These are phyloP conservation scores for Erythrolamprus reginae DNA, from an alignment of 2,113 vertebrate genomes.

Conservation along the genomic window DNA sequence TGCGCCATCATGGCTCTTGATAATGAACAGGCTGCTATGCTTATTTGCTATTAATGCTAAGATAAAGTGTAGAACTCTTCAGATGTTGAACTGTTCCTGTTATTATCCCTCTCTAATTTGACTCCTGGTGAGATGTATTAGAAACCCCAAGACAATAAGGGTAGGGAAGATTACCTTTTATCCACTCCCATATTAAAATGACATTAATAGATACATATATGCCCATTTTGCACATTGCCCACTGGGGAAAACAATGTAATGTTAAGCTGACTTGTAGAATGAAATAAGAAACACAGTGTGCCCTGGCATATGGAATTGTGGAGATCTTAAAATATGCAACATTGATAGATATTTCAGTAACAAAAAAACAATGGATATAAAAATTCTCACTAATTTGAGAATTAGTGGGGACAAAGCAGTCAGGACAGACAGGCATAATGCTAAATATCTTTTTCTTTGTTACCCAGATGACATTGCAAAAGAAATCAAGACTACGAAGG, in stretches of 20 bases:
- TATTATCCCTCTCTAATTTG: not conserved
- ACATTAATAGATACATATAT: not conserved
- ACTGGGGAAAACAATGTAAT: not conserved
- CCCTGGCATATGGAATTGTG: not conserved
- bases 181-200: not conserved
- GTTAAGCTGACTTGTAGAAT: not conserved
- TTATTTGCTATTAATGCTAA: not conserved
- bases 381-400: not conserved
- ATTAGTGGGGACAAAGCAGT: not conserved
- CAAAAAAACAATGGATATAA: not conserved
- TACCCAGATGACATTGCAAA: not conserved
- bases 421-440: not conserved
- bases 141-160: not conserved
- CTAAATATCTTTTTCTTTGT: not conserved
- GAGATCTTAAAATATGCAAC: not conserved
- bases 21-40: not conserved
- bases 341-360: not conserved
- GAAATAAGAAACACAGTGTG: not conserved
- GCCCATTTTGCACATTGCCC: not conserved
- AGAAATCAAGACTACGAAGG: too few species aligned
- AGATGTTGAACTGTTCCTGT: not conserved
- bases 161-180: not conserved
- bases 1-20: too few species aligned
- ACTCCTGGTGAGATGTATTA: not conserved
- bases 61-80: not conserved